A percentile compares a stretch with the other conserved stretches of the same genome.
phyloP scores from a whole-genome alignment of 1,140 invertebrate species.

The Adelges cooleyi region DNA sequence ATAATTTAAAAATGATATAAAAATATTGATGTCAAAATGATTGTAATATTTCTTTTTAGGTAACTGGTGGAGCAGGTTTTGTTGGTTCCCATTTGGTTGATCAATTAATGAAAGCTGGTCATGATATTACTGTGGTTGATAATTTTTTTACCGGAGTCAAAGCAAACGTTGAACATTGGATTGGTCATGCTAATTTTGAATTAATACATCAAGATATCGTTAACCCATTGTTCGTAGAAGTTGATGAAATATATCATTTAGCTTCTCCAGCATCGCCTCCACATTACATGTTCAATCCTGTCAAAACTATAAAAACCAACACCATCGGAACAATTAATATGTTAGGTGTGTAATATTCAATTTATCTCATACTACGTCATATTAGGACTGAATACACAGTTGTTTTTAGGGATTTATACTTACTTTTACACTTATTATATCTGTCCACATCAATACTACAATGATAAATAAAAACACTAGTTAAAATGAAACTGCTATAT shows the following conservation, averaged over 20 bases:
- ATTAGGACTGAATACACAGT: too few relatives aligned
- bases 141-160: constrained; percentile 98
- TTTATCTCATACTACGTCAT: too few relatives aligned
- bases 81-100: constrained; percentile 98
- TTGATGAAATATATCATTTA: constrained; percentile 98
- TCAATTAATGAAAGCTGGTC: constrained; percentile 85
- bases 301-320: constrained; percentile 99
- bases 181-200: constrained; percentile 98
- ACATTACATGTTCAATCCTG: constrained; percentile 99
- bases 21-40: too few relatives aligned
- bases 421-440: too few relatives aligned
- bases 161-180: constrained; percentile 95
- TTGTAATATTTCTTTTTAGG: constrained; percentile 41
- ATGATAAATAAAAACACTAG: too few relatives aligned
- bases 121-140: constrained; percentile 96
- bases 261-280: constrained; percentile 97
- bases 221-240: constrained; percentile 94
- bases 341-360: constrained; percentile 64
- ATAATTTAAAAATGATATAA: not conserved
- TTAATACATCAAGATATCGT: constrained; percentile 98
- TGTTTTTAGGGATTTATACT: too few relatives aligned
- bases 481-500: too few relatives aligned
- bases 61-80: constrained; percentile 97
- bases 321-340: constrained; percentile 99
- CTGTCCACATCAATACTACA: too few relatives aligned